Evolutionary conservation across 2,113 vertebrate genomes (phyloP).

Genomic region (Mesembrinibis cayennensis): DNA sequence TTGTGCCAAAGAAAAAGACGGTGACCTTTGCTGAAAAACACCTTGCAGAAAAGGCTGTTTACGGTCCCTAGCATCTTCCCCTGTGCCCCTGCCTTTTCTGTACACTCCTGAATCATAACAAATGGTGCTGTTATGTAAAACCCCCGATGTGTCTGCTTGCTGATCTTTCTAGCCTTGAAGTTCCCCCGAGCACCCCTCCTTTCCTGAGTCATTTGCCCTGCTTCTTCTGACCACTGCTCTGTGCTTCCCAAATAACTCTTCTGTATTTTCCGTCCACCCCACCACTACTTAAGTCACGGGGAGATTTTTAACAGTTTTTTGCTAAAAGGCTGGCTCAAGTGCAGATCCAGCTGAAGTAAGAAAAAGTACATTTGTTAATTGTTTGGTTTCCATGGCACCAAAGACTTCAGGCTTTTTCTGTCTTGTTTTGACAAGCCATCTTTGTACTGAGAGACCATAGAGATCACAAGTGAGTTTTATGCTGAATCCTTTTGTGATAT

Average conservation of each 20-base stretch:
- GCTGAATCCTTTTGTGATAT: neutral
- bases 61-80: neutral
- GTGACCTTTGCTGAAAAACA: neutral
- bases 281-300: neutral
- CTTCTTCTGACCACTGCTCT: neutral
- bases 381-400: slow-evolving; percentile 27
- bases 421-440: neutral
- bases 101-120: neutral
- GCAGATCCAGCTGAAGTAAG: neutral
- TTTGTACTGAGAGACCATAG: neutral
- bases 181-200: fast-evolving
- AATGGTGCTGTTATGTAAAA: neutral
- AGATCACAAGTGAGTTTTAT: neutral
- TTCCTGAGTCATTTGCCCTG: neutral
- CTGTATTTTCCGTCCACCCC: neutral
- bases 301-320: neutral
- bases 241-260: neutral
- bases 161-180: neutral
- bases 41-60: neutral
- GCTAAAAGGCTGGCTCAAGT: neutral
- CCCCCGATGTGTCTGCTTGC: fast-evolving
- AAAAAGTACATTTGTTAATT: neutral
- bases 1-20: neutral
- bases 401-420: slow-evolving; percentile 1
- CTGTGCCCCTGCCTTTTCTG: neutral